Evolutionary conservation across 2,888 invertebrate genomes (phyloP).

Genomic region (Cremastinae sp.): DNA sequence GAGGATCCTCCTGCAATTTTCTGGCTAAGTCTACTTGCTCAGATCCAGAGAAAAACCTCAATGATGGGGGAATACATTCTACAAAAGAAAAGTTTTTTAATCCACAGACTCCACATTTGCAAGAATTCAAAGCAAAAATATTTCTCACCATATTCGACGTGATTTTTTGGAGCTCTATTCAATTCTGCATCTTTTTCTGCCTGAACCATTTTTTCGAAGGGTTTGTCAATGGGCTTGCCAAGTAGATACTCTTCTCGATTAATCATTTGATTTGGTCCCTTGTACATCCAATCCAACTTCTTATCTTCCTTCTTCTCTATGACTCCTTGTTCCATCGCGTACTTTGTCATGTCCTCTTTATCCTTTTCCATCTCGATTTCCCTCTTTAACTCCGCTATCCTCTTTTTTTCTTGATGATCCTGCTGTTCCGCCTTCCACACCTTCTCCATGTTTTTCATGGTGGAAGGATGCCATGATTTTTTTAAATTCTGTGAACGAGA

Average conservation of each 20-base stretch:
- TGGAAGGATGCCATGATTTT: slow-evolving; percentile 91
- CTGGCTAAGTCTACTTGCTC: slow-evolving; percentile 92
- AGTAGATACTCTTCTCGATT: slow-evolving; percentile 94
- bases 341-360: slow-evolving; percentile 85
- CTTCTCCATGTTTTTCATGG: slow-evolving; percentile 88
- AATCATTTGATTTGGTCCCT: slow-evolving; percentile 83
- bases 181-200: slow-evolving; percentile 82
- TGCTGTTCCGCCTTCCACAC: slow-evolving; percentile 91
- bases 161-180: slow-evolving; percentile 82
- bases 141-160: slow-evolving; percentile 83
- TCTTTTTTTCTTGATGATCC: slow-evolving; percentile 86
- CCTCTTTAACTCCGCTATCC: slow-evolving; percentile 85
- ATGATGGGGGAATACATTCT: slow-evolving; percentile 89
- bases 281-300: slow-evolving; percentile 95
- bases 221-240: slow-evolving; percentile 91
- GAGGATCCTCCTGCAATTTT: slow-evolving; percentile 96
- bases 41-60: slow-evolving; percentile 83
- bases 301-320: slow-evolving; percentile 81
- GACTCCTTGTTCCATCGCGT: slow-evolving; percentile 83
- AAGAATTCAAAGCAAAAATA: neutral
- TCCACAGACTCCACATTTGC: too few species aligned
- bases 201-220: slow-evolving; percentile 85
- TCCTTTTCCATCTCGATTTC: slow-evolving; percentile 86
- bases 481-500: slow-evolving; percentile 84
- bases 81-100: slow-evolving; percentile 56